Percentiles rank a stretch among this genome's conserved stretches.
Conservation (phyloP, 2,888 invertebrate genomes). For the Cephus sareptanus region DNA sequence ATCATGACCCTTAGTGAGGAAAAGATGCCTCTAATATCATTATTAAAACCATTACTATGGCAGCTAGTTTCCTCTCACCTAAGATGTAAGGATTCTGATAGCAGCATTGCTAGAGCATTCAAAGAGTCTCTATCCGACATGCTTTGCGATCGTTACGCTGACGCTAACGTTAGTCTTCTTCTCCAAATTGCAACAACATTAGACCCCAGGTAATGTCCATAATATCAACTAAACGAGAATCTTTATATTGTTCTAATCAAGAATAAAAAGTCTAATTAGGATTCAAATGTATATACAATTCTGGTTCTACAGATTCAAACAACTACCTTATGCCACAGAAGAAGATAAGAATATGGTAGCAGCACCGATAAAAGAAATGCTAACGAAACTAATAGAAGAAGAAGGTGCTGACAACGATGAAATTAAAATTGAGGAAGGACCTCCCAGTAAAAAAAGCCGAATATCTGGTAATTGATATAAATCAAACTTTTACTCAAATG, state of each 20-base stretch:
- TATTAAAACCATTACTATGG: constrained; percentile 68
- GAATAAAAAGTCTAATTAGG: neutral
- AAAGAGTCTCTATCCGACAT: constrained; percentile 63
- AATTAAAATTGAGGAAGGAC: constrained; percentile 48
- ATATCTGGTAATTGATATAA: constrained; percentile 55
- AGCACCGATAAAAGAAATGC: constrained; percentile 61
- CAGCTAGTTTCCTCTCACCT: constrained; percentile 66
- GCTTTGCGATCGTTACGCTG: constrained; percentile 62
- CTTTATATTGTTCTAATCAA: neutral
- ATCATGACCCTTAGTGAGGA: constrained; percentile 68
- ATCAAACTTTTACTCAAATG: neutral
- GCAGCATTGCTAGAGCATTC: constrained; percentile 55
- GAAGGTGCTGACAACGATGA: constrained; percentile 42
- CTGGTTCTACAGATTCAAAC: constrained; percentile 59
- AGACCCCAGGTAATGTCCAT: constrained; percentile 62
- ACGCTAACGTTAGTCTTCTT: constrained; percentile 59
- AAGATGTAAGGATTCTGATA: constrained; percentile 62
- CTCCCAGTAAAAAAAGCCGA: constrained; percentile 56
- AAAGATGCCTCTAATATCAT: constrained; percentile 66
- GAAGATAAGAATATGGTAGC: constrained; percentile 62
- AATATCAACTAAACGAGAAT: neutral
- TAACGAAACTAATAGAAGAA: constrained; percentile 61
- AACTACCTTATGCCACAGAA: constrained; percentile 65
- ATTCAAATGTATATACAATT: neutral
- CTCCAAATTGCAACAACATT: constrained; percentile 66